Evolutionary conservation across 2,888 invertebrate species (phyloP).

Genomic region (Iphiclides podalirius): DNA sequence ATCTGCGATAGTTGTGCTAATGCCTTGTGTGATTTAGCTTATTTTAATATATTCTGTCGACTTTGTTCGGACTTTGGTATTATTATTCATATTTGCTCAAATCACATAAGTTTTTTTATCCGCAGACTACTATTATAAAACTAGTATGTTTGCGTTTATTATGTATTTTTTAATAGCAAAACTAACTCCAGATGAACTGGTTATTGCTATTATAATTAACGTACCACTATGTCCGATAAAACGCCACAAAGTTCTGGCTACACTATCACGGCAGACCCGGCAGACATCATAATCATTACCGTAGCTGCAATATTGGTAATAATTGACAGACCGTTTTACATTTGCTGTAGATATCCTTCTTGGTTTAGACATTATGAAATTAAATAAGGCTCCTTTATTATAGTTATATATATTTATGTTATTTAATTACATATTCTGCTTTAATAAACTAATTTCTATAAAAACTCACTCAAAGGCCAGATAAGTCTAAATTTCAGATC

Average conservation of each 20-base stretch:
- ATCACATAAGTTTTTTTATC: background rate
- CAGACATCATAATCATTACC: conserved; percentile 43
- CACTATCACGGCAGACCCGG: conserved; percentile 73
- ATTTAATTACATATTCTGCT: conserved; percentile 3
- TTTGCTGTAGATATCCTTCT: conserved; percentile 24
- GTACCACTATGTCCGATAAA: conserved; percentile 78
- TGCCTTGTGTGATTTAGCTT: conserved; percentile 30
- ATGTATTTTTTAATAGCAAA: conserved; percentile 68
- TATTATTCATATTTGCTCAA: background rate
- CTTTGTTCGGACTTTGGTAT: conserved; percentile 9
- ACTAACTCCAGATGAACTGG: conserved; percentile 79
- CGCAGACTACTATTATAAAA: conserved; percentile 50
- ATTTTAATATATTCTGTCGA: conserved; percentile 20
- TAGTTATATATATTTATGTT: background rate
- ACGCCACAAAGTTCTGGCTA: conserved; percentile 77
- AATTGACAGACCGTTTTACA: conserved; percentile 7
- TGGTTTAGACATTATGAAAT: conserved; percentile 20
- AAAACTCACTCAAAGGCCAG: conserved; percentile 24
- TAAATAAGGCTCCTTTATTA: conserved; percentile 21
- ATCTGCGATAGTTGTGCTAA: conserved; percentile 18
- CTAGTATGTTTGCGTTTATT: conserved; percentile 61
- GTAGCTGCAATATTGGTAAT: conserved; percentile 29
- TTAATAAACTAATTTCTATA: background rate
- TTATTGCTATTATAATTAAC: conserved; percentile 64
- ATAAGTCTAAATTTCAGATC: conserved; percentile 36